Conservation (phyloP, 2,888 invertebrate species). For the Drosophila kuntzei region DNA sequence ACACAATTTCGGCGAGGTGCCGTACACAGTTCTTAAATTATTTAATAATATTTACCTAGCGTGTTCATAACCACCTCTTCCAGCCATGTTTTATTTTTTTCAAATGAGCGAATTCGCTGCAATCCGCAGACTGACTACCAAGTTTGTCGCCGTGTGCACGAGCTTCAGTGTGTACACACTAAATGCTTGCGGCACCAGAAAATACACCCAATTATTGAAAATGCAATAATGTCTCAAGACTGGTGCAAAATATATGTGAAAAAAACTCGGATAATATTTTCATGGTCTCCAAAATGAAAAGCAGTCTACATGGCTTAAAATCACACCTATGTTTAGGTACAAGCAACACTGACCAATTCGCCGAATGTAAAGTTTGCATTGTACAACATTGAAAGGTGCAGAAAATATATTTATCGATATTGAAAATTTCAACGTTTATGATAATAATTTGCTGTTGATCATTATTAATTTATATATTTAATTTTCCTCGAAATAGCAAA, state of each 20-base stretch:
- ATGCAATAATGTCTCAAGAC: not conserved
- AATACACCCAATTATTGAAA: slow-evolving; percentile 32
- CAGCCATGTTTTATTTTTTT: slow-evolving; percentile 92
- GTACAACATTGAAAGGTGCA: slow-evolving; percentile 29
- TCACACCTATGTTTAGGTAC: slow-evolving; percentile 14
- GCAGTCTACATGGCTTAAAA: not conserved
- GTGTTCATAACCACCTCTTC: slow-evolving; percentile 94
- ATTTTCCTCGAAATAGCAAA: not conserved
- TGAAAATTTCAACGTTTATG: too few relatives aligned
- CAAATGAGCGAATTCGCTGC: slow-evolving; percentile 84
- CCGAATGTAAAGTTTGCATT: slow-evolving; percentile 18
- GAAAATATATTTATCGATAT: slow-evolving; percentile 14
- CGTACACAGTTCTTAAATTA: slow-evolving; percentile 58
- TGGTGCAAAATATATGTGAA: not conserved
- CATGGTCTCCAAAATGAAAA: not conserved
- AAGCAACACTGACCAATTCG: slow-evolving; percentile 63
- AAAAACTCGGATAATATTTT: slow-evolving; percentile 3
- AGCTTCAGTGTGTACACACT: slow-evolving; percentile 67
- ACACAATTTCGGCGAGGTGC: slow-evolving; percentile 43
- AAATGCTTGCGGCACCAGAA: slow-evolving; percentile 15
- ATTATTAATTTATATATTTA: not conserved
- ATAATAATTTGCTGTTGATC: not conserved
- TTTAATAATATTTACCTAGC: slow-evolving; percentile 89
- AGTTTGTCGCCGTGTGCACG: slow-evolving; percentile 60
- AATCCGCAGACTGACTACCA: slow-evolving; percentile 66